Base-by-base conservation (phyloP, 1,140 invertebrate genomes). In the Drosophila ambigua region DNA sequence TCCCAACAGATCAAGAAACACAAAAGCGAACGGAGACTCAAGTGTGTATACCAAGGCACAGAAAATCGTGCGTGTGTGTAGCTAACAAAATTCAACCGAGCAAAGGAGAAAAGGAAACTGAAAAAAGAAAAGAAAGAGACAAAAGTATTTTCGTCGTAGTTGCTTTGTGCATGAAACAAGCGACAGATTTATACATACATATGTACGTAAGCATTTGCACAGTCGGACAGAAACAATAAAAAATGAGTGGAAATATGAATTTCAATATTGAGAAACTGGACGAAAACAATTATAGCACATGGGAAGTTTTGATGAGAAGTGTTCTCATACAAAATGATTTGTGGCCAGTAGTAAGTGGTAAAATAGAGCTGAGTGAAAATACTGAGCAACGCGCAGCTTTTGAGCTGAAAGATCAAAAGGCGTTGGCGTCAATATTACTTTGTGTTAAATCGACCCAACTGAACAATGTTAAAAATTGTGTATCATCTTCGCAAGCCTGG, bases 1-100 rank as follows among this genome's bases (percentile, higher is more conserved):
- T 28, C 7, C 23, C 64, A 53, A 26, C 39, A 54, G 39, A 54
- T 20, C 26, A 59, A 15, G 6, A 62, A 46, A 23, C 57, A 23
- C 23, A 67, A 20, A 20, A 63, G 15, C 16, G 39, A 65, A 28
- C 28, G 28, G 28, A 28, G 28, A 8, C 28, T 28, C 28, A 28
- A 7, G 28, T 28, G 28, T 28, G 28, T 28, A 7, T 28, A 28
- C 28, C 28, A 28, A 28, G 28, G 6, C 6, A 7, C 7, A 28
- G 6, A 28, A 28, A 28, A 8, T 28, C 28, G 28, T 26, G 26
- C 6, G 26, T 26, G 26, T 26, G 26, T 26, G 26, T 24, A 1
- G 20, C 20, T 20, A 20, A 20, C 20, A 20, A 20, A 20, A 20
- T 20, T 20, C 20, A 20, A 20, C 20, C 20, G 20, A 20, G 20